Conservation (phyloP, 2,888 invertebrate species). For the Apodemia hepburni region DNA sequence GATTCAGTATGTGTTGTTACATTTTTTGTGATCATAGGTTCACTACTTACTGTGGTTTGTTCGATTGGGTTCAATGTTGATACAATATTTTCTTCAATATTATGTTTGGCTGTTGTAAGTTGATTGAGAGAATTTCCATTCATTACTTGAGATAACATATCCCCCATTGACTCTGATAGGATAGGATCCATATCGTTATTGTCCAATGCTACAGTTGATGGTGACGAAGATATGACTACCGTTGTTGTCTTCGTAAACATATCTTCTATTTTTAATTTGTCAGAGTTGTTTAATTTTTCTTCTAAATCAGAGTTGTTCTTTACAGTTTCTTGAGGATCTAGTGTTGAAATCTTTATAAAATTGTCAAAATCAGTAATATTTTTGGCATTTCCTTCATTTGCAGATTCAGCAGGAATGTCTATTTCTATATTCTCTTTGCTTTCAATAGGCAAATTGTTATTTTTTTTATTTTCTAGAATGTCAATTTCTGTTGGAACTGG, state of each 20-base stretch:
- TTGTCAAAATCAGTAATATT: slow-evolving; percentile 41
- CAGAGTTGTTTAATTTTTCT: slow-evolving; percentile 21
- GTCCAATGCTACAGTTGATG: slow-evolving; percentile 33
- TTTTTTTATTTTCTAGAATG: slow-evolving; percentile 52
- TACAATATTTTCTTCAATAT: slow-evolving; percentile 25
- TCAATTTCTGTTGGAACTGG: slow-evolving; percentile 57
- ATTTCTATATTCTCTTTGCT: slow-evolving; percentile 68
- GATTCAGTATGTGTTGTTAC: slow-evolving; percentile 6
- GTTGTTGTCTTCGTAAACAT: slow-evolving; percentile 30
- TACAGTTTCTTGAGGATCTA: slow-evolving; percentile 50
- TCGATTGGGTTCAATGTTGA: slow-evolving; percentile 38
- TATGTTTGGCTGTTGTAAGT: slow-evolving; percentile 25
- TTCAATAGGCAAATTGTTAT: slow-evolving; percentile 49
- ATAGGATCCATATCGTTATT: slow-evolving; percentile 54
- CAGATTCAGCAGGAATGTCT: slow-evolving; percentile 52
- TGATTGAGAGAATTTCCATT: slow-evolving; percentile 39
- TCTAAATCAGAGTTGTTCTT: slow-evolving; percentile 23
- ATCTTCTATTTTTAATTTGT: slow-evolving; percentile 19
- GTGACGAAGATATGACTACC: slow-evolving; percentile 26
- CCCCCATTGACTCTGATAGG: slow-evolving; percentile 69
- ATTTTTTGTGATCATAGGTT: slow-evolving; percentile 6
- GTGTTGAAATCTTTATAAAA: slow-evolving; percentile 63
- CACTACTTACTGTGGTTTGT: slow-evolving; percentile 24
- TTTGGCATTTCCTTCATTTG: slow-evolving; percentile 36
- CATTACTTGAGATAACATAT: slow-evolving; percentile 71